Evolutionary conservation across 1,140 invertebrate genomes (phyloP).

Genomic region (Aphaenogaster rudis): DNA sequence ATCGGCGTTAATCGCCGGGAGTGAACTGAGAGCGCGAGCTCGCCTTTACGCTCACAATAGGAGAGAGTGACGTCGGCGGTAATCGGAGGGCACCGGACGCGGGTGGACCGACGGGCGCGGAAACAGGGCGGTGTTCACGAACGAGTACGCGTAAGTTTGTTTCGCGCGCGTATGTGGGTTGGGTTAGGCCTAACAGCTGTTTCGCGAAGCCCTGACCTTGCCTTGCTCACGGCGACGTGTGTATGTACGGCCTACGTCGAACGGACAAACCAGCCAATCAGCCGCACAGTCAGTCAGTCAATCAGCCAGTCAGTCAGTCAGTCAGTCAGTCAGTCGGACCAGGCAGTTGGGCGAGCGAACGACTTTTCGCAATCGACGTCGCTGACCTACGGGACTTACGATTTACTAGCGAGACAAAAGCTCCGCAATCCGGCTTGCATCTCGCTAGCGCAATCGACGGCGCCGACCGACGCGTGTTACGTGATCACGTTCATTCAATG

Average conservation of each 20-base stretch:
- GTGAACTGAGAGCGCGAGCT: conserved; percentile 23
- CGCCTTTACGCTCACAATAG: conserved; percentile 33
- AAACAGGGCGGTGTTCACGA: conserved; percentile 54
- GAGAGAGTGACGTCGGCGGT: conserved; percentile 44
- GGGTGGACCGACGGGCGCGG: conserved; percentile 5
- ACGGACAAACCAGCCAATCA: conserved; percentile 65
- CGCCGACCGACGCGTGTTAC: conserved; percentile 43
- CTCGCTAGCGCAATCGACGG: conserved; percentile 51
- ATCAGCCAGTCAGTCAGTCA: conserved; percentile 31
- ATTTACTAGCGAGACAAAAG: conserved; percentile 69
- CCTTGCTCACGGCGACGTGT: conserved; percentile 45
- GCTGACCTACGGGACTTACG: conserved; percentile 71
- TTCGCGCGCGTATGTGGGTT: conserved; percentile 70
- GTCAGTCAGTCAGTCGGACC: conserved; percentile 31
- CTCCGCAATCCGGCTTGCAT: conserved; percentile 42
- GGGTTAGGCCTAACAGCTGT: conserved; percentile 76
- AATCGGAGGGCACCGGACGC: conserved; percentile 33
- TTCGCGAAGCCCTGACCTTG: conserved; percentile 80
- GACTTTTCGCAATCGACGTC: conserved; percentile 76
- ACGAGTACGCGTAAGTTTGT: conserved; percentile 54
- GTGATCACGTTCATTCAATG: conserved; percentile 55
- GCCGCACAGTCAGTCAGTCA: conserved; percentile 63
- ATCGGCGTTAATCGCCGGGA: conserved; percentile 29
- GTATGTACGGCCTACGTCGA: conserved; percentile 73
- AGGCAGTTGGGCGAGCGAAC: conserved; percentile 53